A percentile compares a stretch with the other conserved stretches of the same genome.
These are phyloP conservation scores for Hyles euphorbiae DNA, from an alignment of 1,140 invertebrate species.

Conservation along the genomic window DNA sequence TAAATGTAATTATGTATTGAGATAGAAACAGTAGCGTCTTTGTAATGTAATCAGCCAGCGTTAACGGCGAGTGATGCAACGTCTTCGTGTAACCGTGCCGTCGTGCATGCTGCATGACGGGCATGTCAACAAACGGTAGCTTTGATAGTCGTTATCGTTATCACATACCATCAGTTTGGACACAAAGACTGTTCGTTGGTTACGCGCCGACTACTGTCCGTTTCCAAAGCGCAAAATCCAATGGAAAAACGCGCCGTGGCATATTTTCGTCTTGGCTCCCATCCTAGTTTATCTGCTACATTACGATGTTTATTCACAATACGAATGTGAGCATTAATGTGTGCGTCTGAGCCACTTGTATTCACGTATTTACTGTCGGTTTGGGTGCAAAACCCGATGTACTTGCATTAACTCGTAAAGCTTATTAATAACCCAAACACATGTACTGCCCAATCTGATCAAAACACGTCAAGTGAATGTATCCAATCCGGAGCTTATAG, in stretches of 20 bases:
- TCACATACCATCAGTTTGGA: conserved; percentile 45
- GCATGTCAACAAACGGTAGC: not conserved
- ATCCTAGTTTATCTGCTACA: conserved; percentile 75
- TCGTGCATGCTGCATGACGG: not conserved
- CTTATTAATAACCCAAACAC: conserved; percentile 2
- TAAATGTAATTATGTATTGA: no score
- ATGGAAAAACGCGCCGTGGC: conserved; percentile 73
- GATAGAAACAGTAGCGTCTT: not conserved
- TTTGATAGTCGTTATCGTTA: conserved; percentile 18
- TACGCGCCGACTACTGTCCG: conserved; percentile 53
- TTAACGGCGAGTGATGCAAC: conserved; percentile 8
- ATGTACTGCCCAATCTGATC: not conserved
- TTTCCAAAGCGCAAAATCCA: conserved; percentile 69
- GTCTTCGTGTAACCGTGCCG: not conserved
- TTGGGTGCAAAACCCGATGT: conserved; percentile 28
- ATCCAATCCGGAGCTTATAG: no score
- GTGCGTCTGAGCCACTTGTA: conserved; percentile 65
- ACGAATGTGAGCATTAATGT: conserved; percentile 70
- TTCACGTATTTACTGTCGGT: conserved; percentile 43
- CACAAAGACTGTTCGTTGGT: conserved; percentile 51
- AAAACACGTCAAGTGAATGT: not conserved
- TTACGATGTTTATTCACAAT: conserved; percentile 75
- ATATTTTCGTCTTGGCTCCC: conserved; percentile 75
- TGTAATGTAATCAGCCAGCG: conserved; percentile 3
- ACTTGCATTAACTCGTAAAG: conserved; percentile 15